phyloP scores from a whole-genome alignment of 2,888 invertebrate species.

The Trissolcus brochymenae region DNA sequence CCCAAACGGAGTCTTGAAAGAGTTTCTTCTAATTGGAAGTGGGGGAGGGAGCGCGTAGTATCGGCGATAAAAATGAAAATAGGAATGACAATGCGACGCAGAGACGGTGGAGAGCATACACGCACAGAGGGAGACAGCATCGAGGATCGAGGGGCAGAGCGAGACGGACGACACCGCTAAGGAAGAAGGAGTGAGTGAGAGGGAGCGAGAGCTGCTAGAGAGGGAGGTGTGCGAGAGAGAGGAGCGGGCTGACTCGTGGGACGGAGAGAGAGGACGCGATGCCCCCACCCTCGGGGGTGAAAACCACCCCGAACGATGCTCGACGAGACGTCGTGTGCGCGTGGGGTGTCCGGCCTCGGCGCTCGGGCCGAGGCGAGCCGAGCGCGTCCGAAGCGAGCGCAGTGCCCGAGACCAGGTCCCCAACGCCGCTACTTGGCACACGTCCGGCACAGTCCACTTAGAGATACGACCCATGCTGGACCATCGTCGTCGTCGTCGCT shows the following conservation, averaged over 20 bases:
- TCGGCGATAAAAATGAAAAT: slow-evolving; percentile 41
- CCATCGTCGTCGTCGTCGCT: slow-evolving; percentile 72
- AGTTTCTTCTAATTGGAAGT: no score
- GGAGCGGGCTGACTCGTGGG: no score
- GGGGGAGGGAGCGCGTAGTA: background rate
- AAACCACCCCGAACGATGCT: slow-evolving; percentile 66
- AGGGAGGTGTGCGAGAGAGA: slow-evolving; percentile 33
- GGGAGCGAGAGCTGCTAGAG: slow-evolving; percentile 25
- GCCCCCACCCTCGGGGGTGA: slow-evolving; percentile 71
- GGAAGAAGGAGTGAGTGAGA: slow-evolving; percentile 34
- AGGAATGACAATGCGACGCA: slow-evolving; percentile 43
- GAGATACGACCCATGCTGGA: slow-evolving; percentile 77
- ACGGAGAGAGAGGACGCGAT: slow-evolving; percentile 26
- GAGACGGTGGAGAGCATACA: slow-evolving; percentile 29
- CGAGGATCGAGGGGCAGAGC: slow-evolving; percentile 3
- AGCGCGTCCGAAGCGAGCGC: slow-evolving; percentile 73
- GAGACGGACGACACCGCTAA: background rate
- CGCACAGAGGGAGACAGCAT: slow-evolving; percentile 22
- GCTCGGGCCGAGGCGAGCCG: slow-evolving; percentile 68
- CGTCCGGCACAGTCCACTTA: slow-evolving; percentile 77
- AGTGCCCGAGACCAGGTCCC: slow-evolving; percentile 74
- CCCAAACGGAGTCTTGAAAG: background rate
- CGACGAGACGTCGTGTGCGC: slow-evolving; percentile 57
- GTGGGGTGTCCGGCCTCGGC: slow-evolving; percentile 71
- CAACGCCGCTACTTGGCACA: slow-evolving; percentile 72